phyloP scores from a whole-genome alignment of 2,888 invertebrate genomes.

The Xestia ashworthii region DNA sequence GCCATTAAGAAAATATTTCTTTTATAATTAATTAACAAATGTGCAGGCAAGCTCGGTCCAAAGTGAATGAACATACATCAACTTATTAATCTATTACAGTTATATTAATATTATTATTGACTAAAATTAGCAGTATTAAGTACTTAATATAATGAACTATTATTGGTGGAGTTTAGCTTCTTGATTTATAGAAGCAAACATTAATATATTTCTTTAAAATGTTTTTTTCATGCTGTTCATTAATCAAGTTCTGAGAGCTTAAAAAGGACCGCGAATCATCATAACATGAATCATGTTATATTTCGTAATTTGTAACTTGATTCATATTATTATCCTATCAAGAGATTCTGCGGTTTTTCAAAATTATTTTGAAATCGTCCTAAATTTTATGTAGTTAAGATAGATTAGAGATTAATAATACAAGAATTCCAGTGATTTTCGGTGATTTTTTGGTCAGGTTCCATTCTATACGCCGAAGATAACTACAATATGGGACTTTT shows the following conservation, averaged over 20 bases:
- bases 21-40: slow-evolving; percentile 85
- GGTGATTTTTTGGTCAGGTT: neutral
- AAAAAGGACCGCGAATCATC: neutral
- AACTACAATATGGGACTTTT: neutral
- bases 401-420: neutral
- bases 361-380: neutral
- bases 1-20: slow-evolving; percentile 82
- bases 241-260: neutral
- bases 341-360: neutral
- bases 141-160: slow-evolving; percentile 45
- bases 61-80: slow-evolving; percentile 63
- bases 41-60: slow-evolving; percentile 81
- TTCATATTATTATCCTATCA: neutral
- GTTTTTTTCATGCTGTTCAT: neutral
- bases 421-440: neutral
- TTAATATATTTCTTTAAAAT: neutral
- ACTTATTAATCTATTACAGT: slow-evolving; percentile 46
- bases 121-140: slow-evolving; percentile 51
- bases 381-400: neutral
- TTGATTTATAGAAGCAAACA: neutral
- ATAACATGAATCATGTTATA: neutral
- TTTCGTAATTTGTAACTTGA: neutral
- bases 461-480: neutral
- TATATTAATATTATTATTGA: slow-evolving; percentile 34
- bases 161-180: slow-evolving; percentile 26